Base-by-base conservation (phyloP, 1,140 invertebrate genomes). In the Sarcophaga peregrina region DNA sequence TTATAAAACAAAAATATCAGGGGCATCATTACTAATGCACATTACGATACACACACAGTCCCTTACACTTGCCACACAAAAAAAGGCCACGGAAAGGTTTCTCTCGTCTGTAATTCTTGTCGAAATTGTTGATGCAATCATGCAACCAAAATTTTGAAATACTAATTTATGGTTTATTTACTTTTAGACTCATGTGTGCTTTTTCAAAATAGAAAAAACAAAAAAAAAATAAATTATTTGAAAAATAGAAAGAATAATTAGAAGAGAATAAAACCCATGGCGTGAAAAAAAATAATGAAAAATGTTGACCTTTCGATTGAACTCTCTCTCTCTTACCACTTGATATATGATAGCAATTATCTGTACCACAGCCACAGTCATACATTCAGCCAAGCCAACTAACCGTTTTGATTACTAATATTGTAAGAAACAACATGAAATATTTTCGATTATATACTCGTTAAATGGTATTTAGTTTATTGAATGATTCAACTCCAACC, bases 271-370 rank as follows among this genome's bases (percentile, higher is more conserved):
- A 68, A 68, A 68, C 62, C n/a, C 20, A 78, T 78, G 75, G 17
- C 75, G 75, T 78, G 75, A 78, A 78, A 78, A 8, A 37, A 46
- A 78, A 46, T 50, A 78, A 37, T 2, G 25, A 37, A 37, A 78
- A 78, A 48, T 52, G 75, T 78, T 78, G 75, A 78, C 75, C 75
- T 78, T 78, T 78, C 50, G 50, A 78, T 78, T 78, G 75, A 78
- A 78, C 47, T 78, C 48, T 68, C 17, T 15, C 15, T 76, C 62
- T 72, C 62, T 72, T 72, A 72, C 17, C 45, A 76, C 74, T 58
- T 13, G 3, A 58, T 15, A 58, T 13, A 15, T n/a, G n/a, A 4
- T 13, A n/a, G 54, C 13, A 58, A 7, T 58, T 58, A n/a, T 58
- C 54, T 13, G 15, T 58, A n/a, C 54, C 54, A 58, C 54, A 58